phyloP scores from a whole-genome alignment of 2,888 invertebrate species.

The Dione vanillae region DNA sequence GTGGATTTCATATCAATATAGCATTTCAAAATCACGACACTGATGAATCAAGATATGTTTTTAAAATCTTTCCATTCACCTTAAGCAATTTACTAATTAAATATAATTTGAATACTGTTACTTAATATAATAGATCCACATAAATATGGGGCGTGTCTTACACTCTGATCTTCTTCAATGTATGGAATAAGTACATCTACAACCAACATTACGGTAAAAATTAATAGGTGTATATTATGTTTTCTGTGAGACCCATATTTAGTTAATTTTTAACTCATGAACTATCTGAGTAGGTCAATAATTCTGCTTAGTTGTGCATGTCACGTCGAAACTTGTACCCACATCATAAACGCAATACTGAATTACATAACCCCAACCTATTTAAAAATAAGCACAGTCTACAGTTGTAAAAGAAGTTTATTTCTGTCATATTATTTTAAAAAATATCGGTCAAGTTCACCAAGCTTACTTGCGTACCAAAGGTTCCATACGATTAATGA shows the following conservation, averaged over 20 bases:
- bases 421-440: background rate
- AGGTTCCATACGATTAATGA: no score
- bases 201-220: background rate
- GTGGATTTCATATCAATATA: background rate
- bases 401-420: background rate
- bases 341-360: constrained; percentile 20
- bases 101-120: background rate
- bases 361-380: constrained; percentile 26
- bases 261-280: background rate
- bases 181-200: background rate
- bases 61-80: no score
- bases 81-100: background rate
- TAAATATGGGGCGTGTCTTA: constrained; percentile 19
- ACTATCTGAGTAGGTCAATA: constrained; percentile 19
- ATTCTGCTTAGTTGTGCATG: constrained; percentile 12
- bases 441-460: no score
- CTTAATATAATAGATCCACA: background rate
- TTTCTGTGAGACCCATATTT: background rate
- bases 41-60: no score
- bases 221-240: background rate
- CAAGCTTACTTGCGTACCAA: no score
- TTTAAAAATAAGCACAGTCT: constrained; percentile 18
- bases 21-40: background rate
- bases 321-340: constrained; percentile 20
- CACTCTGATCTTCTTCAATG: background rate